Percentiles rank a stretch among this genome's conserved stretches.
These are phyloP conservation scores for Embidobia sp. DNA, from an alignment of 2,888 invertebrate species.

Conservation along the genomic window DNA sequence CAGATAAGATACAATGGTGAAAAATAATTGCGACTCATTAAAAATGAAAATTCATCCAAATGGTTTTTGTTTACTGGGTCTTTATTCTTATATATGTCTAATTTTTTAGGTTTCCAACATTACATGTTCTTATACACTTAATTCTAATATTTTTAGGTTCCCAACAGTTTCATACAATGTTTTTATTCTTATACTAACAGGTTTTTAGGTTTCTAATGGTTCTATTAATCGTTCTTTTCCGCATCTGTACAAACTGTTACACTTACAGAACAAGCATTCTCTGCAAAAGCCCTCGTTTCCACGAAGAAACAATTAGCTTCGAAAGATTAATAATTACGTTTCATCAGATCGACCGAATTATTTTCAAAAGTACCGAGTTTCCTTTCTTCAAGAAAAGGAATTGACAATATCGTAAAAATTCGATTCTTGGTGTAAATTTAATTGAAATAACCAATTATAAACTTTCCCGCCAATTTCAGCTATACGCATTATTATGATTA, in stretches of 20 bases:
- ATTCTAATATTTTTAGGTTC: too few relatives aligned
- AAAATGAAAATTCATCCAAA: too few relatives aligned
- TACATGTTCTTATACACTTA: too few relatives aligned
- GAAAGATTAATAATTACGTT: neutral
- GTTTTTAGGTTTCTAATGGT: too few relatives aligned
- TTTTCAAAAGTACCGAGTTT: neutral
- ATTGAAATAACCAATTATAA: neutral
- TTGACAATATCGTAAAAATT: neutral
- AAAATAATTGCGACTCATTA: too few relatives aligned
- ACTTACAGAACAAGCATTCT: neutral
- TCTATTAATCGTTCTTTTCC: too few relatives aligned
- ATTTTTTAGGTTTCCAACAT: too few relatives aligned
- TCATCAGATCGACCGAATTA: neutral
- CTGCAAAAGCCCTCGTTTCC: neutral
- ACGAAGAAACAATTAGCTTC: neutral
- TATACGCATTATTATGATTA: neutral
- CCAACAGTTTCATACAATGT: too few relatives aligned
- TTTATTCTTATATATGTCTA: too few relatives aligned
- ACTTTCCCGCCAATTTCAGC: constrained; percentile 7
- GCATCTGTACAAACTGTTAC: neutral
- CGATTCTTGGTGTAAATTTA: neutral
- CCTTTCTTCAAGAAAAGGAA: neutral
- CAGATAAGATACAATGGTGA: too few relatives aligned
- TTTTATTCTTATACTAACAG: neutral
- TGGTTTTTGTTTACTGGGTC: too few relatives aligned